Evolutionary conservation across 2,113 vertebrate genomes (phyloP), one percentile per base, ranked within the genome.

Genomic region (Tachysurus fulvidraco): DNA sequence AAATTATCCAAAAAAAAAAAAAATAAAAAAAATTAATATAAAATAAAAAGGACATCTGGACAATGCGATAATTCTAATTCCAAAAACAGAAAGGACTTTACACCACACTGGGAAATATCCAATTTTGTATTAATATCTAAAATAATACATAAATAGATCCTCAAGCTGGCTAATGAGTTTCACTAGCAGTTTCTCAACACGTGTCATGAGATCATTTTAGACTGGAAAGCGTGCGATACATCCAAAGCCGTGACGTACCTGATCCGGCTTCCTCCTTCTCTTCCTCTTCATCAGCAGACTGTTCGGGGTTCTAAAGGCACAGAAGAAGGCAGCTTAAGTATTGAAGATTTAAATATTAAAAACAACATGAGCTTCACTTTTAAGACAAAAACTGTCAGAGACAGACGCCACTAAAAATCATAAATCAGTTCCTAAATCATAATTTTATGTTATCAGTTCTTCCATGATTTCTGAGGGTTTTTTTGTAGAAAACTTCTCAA

Each of bases 211-310:
- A n/a, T n/a, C 11, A 28, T 25, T 44, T 44, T 25, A 36, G 0
- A 81, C 52, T 21, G 69, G 6, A 14, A 30, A 14, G 11, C 5
- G 28, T 28, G 25, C 6, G 8, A 21, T 14, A 55, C 12, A 6
- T n/a, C 14, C 23, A 82, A 52, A 83, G 19, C 64, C 30, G 19
- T 19, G 79, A 36, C 81, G 84, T 73, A 97, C 97, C 97, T 10
- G 96, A 97, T 23, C 96, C 96, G 0, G 93, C 95, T 2, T 93
- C 95, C 67, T 96, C 96, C 85, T 96, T 96, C 89, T 97, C 97
- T 60, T 96, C 96, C 64, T 97, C 96, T 91, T 97, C 97, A 84
- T 97, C 96, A 0, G 96, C 96, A 77, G 97, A 98, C 90, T 96
- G 95, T 19, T 96, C 96, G 10, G 97, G 96, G 85, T 98, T 98